Percentiles rank a stretch among this genome's conserved stretches.
phyloP scores from a whole-genome alignment of 2,113 vertebrate genomes.

The Cygnus atratus region DNA sequence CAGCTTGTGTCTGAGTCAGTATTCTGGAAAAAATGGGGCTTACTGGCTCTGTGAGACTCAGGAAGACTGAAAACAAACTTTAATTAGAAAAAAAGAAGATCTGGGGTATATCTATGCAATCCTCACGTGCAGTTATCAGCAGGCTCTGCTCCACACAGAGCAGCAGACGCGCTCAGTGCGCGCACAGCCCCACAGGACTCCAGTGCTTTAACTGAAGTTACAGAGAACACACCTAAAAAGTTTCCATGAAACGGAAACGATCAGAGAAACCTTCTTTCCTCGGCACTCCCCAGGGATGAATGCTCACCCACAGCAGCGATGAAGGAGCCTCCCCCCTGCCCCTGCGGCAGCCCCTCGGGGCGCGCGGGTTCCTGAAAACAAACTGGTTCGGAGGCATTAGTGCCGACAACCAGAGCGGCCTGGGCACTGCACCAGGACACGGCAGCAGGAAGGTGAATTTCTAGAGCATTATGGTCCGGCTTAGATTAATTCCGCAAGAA shows the following conservation, averaged over 20 bases:
- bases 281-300: background rate
- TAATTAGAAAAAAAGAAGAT: background rate
- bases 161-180: background rate
- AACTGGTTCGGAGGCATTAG: fast-evolving
- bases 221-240: background rate
- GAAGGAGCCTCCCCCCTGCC: background rate
- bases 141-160: background rate
- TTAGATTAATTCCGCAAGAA: background rate
- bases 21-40: background rate
- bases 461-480: background rate
- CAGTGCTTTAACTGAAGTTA: too few relatives aligned
- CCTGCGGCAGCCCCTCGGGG: fast-evolving
- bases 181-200: fast-evolving
- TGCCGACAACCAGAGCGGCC: background rate
- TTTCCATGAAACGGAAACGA: background rate
- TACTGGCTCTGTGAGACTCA: background rate
- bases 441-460: background rate
- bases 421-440: fast-evolving
- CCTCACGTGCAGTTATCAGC: background rate
- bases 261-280: background rate
- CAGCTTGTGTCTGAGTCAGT: background rate
- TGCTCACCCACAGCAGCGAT: fast-evolving
- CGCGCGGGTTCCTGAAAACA: fast-evolving
- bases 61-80: background rate
- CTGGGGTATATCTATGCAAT: background rate